Evolutionary conservation across 1,140 invertebrate species (phyloP).

Genomic region (Wiebesia pumilae): DNA sequence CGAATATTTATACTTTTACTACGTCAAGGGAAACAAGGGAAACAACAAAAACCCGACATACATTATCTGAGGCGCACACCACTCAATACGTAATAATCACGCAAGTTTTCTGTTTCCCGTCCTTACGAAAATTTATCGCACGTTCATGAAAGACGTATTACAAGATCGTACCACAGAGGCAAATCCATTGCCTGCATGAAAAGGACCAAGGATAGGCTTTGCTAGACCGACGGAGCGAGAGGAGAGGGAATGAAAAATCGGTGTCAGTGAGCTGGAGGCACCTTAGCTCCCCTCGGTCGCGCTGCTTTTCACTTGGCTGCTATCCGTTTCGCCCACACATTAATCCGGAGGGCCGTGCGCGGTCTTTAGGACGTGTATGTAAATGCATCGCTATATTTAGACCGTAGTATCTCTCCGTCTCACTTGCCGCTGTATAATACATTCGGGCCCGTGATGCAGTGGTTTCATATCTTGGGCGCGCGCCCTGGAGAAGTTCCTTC

Average conservation of each 20-base stretch:
- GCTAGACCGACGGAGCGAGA: background rate
- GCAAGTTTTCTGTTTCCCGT: background rate
- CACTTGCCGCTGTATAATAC: constrained; percentile 60
- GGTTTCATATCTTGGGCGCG: constrained; percentile 30
- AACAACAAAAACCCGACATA: too few species aligned
- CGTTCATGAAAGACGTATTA: background rate
- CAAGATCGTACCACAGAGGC: background rate
- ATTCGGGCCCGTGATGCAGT: constrained; percentile 54
- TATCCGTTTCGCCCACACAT: constrained; percentile 65
- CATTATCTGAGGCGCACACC: background rate
- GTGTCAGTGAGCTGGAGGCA: constrained; percentile 18
- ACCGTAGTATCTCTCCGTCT: constrained; percentile 55
- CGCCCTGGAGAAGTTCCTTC: constrained; percentile 23
- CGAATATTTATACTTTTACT: background rate
- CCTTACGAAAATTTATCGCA: constrained; percentile 10
- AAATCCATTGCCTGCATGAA: background rate
- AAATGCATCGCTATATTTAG: constrained; percentile 72
- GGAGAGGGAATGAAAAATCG: constrained; percentile 29
- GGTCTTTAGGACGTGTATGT: constrained; percentile 70
- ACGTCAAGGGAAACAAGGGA: background rate
- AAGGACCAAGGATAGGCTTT: background rate
- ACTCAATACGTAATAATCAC: constrained; percentile 16
- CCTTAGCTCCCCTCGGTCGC: background rate
- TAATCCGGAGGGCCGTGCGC: constrained; percentile 59
- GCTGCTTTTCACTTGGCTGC: background rate